phyloP scores from a whole-genome alignment of 2,797 vertebrate species.

The Tadarida brasiliensis region DNA sequence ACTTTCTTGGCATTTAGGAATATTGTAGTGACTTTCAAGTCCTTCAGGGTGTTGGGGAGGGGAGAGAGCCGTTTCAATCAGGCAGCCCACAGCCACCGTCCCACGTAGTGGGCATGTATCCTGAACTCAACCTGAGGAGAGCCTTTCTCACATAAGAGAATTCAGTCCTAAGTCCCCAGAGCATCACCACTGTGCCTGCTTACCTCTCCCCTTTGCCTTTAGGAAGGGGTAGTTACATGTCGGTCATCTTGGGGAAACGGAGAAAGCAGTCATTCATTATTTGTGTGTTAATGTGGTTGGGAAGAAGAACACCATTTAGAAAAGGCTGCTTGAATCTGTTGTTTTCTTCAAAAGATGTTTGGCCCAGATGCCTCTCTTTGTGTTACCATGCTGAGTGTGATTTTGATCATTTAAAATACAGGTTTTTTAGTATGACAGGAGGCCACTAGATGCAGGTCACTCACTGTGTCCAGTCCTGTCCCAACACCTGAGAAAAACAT shows the following conservation, averaged over 20 bases:
- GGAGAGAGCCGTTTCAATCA: not conserved
- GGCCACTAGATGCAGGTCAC: not conserved
- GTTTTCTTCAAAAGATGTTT: not conserved
- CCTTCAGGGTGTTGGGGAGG: too few species aligned
- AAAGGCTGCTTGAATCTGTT: not conserved
- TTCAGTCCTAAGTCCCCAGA: not conserved
- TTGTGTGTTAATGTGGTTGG: not conserved
- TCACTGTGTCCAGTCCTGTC: not conserved
- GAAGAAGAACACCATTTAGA: not conserved
- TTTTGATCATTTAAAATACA: not conserved
- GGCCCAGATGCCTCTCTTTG: too few species aligned
- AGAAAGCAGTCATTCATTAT: fast-evolving
- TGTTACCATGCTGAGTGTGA: not conserved
- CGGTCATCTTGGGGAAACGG: not conserved
- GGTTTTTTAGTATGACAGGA: not conserved
- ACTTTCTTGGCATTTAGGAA: not conserved
- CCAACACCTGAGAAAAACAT: too few species aligned
- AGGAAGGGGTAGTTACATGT: not conserved
- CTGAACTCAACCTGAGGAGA: not conserved
- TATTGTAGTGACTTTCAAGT: not conserved
- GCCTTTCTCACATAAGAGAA: not conserved
- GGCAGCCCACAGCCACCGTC: not conserved
- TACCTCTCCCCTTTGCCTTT: not conserved
- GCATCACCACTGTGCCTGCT: fast-evolving
- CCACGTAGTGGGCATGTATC: fast-evolving